phyloP scores from a whole-genome alignment of 2,888 invertebrate species.

The Lycocerus yunnanus region DNA sequence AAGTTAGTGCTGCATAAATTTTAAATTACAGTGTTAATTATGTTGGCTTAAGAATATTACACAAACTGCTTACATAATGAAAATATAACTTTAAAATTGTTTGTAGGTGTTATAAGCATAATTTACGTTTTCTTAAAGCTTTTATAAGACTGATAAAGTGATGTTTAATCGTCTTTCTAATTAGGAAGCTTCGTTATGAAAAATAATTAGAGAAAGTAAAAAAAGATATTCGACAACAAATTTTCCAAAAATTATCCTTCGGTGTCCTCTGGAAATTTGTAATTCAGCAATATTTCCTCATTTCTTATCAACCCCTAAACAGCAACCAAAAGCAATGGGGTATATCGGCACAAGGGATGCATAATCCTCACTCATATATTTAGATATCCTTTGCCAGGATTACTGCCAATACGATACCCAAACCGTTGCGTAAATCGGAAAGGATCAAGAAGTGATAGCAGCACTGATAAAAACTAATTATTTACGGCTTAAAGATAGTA shows the following conservation, averaged over 20 bases:
- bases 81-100: constrained; percentile 13
- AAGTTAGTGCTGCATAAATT: constrained; percentile 15
- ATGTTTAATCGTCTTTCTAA: constrained; percentile 6
- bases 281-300: constrained; percentile 22
- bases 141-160: not conserved
- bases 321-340: constrained; percentile 16
- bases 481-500: constrained; percentile 17
- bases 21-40: constrained; percentile 25
- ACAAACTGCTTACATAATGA: constrained; percentile 12
- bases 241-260: not conserved
- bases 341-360: constrained; percentile 23
- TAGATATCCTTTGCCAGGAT: constrained; percentile 33
- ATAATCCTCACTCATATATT: constrained; percentile 39
- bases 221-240: not conserved
- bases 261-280: constrained; percentile 10
- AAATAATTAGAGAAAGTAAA: not conserved
- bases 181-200: not conserved
- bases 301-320: constrained; percentile 27
- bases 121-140: constrained; percentile 9
- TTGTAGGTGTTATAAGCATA: constrained; percentile 4
- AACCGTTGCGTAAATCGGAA: constrained; percentile 25
- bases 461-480: constrained; percentile 20
- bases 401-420: constrained; percentile 28
- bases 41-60: constrained; percentile 14
- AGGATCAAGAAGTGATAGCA: constrained; percentile 24